phyloP scores from a whole-genome alignment of 2,888 invertebrate species.

The Agonum fuliginosum region DNA sequence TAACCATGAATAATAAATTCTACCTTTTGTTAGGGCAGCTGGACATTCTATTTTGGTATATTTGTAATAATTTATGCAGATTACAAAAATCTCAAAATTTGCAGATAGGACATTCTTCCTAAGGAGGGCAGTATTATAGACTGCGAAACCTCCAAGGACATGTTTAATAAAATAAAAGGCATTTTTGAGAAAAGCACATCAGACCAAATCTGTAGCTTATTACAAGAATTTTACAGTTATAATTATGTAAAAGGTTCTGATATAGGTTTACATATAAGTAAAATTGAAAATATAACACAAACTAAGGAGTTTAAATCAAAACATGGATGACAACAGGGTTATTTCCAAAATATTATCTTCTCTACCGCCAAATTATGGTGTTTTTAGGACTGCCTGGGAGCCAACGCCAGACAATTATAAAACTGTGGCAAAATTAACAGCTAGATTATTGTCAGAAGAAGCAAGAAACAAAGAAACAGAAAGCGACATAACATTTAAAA shows the following conservation, averaged over 20 bases:
- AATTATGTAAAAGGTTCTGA: background rate
- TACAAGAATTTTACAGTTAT: conserved; percentile 23
- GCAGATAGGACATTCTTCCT: too few species aligned
- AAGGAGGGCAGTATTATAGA: too few species aligned
- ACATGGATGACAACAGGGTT: conserved; percentile 14
- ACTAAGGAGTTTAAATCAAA: background rate
- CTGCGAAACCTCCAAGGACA: background rate
- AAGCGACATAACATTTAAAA: conserved; percentile 13
- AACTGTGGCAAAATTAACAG: background rate
- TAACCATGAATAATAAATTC: too few species aligned
- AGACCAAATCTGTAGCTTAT: conserved; percentile 4
- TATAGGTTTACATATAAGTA: conserved; percentile 11
- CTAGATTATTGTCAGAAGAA: conserved; percentile 6
- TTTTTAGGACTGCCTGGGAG: conserved; percentile 13
- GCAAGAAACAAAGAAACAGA: conserved; percentile 16
- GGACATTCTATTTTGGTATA: too few species aligned
- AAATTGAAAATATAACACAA: conserved; percentile 22
- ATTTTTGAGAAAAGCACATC: conserved; percentile 16
- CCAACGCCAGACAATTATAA: conserved; percentile 6
- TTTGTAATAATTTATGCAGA: too few species aligned
- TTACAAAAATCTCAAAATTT: too few species aligned
- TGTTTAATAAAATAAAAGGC: background rate
- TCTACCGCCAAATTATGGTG: background rate
- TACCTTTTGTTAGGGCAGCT: too few species aligned
- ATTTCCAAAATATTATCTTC: conserved; percentile 13